Conservation (phyloP, 2,113 vertebrate genomes). For the Australoheros scitulus region DNA sequence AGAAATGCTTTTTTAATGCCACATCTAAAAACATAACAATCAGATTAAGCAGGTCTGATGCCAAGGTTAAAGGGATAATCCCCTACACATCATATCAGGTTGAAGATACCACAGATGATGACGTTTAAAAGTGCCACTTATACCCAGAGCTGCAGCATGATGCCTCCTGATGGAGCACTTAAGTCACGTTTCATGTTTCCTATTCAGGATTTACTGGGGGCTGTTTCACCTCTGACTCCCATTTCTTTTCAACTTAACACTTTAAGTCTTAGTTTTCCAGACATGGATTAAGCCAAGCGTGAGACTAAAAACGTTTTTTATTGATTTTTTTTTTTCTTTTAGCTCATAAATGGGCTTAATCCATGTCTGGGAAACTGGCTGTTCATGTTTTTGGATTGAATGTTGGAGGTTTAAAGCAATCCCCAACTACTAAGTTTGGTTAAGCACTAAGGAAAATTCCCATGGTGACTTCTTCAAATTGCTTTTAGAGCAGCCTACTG, state of each 20-base stretch:
- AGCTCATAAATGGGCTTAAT: neutral
- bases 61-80: slow-evolving; percentile 33
- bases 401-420: neutral
- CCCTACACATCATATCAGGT: neutral
- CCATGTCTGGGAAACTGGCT: neutral
- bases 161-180: neutral
- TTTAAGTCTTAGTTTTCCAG: neutral
- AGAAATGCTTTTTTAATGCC: neutral
- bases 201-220: neutral
- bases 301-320: neutral
- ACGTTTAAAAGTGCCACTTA: neutral
- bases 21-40: slow-evolving; percentile 6
- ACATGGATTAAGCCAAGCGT: neutral
- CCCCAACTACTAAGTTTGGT: neutral
- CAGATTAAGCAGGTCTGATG: slow-evolving; percentile 29
- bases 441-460: neutral
- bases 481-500: neutral
- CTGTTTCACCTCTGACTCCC: neutral
- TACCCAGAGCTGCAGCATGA: neutral
- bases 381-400: neutral
- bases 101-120: slow-evolving; percentile 9
- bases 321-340: neutral
- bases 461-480: neutral
- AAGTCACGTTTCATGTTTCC: neutral
- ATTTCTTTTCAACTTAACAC: neutral